These are phyloP conservation scores for Thamnaconus septentrionalis DNA, from an alignment of 2,113 vertebrate genomes.

Conservation along the genomic window DNA sequence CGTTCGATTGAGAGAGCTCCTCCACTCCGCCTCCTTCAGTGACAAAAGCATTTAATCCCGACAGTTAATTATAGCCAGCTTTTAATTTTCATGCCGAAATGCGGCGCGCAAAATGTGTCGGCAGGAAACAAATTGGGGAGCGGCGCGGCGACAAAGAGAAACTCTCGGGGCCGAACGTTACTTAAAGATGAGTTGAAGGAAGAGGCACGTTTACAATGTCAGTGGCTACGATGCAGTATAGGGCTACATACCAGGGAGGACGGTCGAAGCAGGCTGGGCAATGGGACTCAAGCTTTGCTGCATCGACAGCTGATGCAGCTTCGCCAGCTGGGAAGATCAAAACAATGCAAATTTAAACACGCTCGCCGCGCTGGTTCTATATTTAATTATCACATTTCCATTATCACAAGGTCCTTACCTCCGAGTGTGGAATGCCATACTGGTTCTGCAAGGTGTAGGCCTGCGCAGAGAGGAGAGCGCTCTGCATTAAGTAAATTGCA, in stretches of 20 bases:
- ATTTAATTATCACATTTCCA: conserved; percentile 9
- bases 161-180: background rate
- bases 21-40: conserved; percentile 12
- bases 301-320: conserved; percentile 93
- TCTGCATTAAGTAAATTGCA: conserved; percentile 59
- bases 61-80: conserved; percentile 17
- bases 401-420: conserved; percentile 75
- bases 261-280: conserved; percentile 76
- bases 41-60: conserved; percentile 40
- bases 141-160: background rate
- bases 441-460: conserved; percentile 94
- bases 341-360: conserved; percentile 13
- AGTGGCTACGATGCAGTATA: background rate
- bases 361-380: conserved; percentile 1
- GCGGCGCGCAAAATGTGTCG: background rate
- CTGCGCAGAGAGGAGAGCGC: conserved; percentile 67
- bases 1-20: conserved; percentile 27
- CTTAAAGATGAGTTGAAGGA: background rate
- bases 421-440: conserved; percentile 91
- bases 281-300: conserved; percentile 84
- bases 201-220: too few species aligned
- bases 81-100: conserved; percentile 21
- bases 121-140: background rate
- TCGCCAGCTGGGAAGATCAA: conserved; percentile 82
- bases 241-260: conserved; percentile 81